phyloP scores from a whole-genome alignment of 2,888 invertebrate genomes.

The Syrphus vitripennis region DNA sequence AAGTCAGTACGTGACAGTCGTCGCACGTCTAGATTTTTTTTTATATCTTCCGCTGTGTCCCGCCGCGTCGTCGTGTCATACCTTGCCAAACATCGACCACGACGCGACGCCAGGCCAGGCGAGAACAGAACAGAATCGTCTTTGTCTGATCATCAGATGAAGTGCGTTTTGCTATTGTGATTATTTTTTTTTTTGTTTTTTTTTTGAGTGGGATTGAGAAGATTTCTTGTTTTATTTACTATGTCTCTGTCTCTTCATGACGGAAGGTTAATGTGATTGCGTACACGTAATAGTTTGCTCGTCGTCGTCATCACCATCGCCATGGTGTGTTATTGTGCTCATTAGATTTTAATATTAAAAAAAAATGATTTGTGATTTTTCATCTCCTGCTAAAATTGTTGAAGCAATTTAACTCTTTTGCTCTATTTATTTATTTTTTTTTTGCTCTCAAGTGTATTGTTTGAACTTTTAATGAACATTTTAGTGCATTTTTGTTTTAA shows the following conservation, averaged over 20 bases:
- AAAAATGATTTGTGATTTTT: slow-evolving; percentile 23
- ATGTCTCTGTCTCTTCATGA: slow-evolving; percentile 33
- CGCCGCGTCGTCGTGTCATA: background rate
- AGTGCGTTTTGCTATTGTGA: slow-evolving; percentile 24
- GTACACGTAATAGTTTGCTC: slow-evolving; percentile 35
- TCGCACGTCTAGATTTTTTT: slow-evolving; percentile 60
- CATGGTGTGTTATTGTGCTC: slow-evolving; percentile 18
- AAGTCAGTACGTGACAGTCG: slow-evolving; percentile 60
- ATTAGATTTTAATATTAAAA: slow-evolving; percentile 30
- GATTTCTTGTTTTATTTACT: slow-evolving; percentile 2
- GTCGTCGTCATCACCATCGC: background rate
- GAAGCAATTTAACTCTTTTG: slow-evolving; percentile 39
- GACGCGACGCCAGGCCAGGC: background rate
- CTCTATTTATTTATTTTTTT: background rate
- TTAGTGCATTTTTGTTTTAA: slow-evolving; percentile 26
- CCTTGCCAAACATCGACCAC: background rate
- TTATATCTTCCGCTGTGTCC: slow-evolving; percentile 37
- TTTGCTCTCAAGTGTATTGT: slow-evolving; percentile 23
- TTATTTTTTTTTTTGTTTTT: too few relatives aligned
- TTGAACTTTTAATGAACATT: slow-evolving; percentile 61
- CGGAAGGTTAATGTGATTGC: slow-evolving; percentile 64
- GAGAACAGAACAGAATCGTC: background rate
- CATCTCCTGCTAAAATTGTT: slow-evolving; percentile 45
- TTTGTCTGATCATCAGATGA: background rate
- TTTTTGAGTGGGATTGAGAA: slow-evolving; percentile 11